phyloP scores from a whole-genome alignment of 2,888 invertebrate genomes.

The Griposia aprilina region DNA sequence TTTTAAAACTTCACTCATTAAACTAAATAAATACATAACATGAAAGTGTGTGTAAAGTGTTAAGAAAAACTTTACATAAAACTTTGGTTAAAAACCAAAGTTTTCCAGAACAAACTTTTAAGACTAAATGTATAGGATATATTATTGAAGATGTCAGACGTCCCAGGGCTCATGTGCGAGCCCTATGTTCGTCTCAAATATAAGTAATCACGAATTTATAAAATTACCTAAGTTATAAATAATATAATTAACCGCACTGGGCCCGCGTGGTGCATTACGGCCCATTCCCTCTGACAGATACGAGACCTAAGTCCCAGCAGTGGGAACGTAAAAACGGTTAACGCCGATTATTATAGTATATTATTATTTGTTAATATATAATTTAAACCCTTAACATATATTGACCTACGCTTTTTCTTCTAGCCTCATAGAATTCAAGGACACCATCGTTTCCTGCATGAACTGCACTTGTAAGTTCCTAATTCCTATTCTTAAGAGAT shows the following conservation, averaged over 20 bases:
- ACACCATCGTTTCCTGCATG: accelerated
- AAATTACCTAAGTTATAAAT: too few species aligned
- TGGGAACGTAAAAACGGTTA: too few species aligned
- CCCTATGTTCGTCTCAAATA: not conserved
- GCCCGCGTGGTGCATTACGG: too few species aligned
- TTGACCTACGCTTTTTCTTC: not conserved
- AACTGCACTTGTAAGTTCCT: not conserved
- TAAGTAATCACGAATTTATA: not conserved
- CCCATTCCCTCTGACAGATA: too few species aligned
- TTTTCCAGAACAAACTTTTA: not conserved
- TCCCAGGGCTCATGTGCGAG: accelerated
- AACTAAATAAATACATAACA: too few species aligned
- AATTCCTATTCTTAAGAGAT: not conserved
- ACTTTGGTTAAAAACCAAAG: not conserved
- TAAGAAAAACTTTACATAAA: not conserved
- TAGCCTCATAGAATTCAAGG: not conserved
- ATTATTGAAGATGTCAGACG: not conserved
- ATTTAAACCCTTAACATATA: not conserved
- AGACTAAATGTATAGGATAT: not conserved
- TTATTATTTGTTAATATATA: not conserved
- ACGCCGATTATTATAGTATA: too few species aligned
- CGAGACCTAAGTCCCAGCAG: too few species aligned
- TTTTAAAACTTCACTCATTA: not conserved
- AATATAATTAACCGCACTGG: too few species aligned
- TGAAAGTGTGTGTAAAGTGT: too few species aligned